phyloP scores from a whole-genome alignment of 1,140 invertebrate species.

The Zaprionus ghesquierei region DNA sequence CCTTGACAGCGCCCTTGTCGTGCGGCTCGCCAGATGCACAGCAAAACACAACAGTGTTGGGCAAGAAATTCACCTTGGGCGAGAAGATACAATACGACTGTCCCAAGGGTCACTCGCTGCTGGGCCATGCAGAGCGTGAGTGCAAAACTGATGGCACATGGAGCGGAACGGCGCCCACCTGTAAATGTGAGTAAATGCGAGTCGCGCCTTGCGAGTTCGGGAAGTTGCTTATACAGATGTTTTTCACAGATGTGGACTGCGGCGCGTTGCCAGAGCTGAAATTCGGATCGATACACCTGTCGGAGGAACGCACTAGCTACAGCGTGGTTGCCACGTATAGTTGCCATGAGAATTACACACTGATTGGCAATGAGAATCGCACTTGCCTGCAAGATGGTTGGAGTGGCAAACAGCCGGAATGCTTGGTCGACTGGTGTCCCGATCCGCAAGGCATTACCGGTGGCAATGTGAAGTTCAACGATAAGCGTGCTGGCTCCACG shows the following conservation, averaged over 20 bases:
- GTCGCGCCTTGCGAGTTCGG: neutral
- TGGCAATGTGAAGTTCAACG: constrained; percentile 87
- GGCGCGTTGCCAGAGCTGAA: constrained; percentile 87
- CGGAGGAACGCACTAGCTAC: constrained; percentile 89
- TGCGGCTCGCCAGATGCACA: constrained; percentile 94
- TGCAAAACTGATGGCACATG: constrained; percentile 91
- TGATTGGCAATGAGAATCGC: constrained; percentile 89
- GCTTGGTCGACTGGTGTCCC: constrained; percentile 93
- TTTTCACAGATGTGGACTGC: constrained; percentile 91
- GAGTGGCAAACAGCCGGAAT: constrained; percentile 90
- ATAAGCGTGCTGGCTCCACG: constrained; percentile 89
- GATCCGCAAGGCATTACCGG: constrained; percentile 89
- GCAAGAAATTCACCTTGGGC: constrained; percentile 88
- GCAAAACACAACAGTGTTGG: constrained; percentile 91
- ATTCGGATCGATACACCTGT: constrained; percentile 88
- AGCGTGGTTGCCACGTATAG: constrained; percentile 89
- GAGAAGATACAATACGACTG: constrained; percentile 90
- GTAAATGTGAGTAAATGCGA: constrained; percentile 90
- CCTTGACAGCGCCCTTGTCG: constrained; percentile 88
- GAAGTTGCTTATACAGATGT: neutral
- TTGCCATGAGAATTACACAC: constrained; percentile 92
- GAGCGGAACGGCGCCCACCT: constrained; percentile 90
- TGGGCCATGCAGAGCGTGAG: constrained; percentile 87
- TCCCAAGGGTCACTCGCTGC: constrained; percentile 91
- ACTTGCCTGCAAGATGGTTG: constrained; percentile 92